Conservation (phyloP, 2,113 vertebrate genomes). For the Noturus placidus region DNA sequence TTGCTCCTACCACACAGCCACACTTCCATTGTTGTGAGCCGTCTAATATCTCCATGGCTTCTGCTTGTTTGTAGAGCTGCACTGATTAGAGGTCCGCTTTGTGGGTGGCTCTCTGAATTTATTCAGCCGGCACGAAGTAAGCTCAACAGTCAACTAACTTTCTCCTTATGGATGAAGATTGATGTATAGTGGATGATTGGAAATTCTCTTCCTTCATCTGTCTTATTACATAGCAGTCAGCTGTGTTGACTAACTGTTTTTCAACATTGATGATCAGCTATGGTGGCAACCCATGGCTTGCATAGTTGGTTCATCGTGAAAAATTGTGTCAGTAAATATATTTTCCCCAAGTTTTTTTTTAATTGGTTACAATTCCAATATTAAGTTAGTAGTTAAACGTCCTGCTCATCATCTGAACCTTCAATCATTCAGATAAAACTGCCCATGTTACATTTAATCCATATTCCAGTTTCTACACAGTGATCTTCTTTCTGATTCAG, state of each 20-base stretch:
- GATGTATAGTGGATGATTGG: slow-evolving; percentile 36
- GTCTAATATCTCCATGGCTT: slow-evolving; percentile 57
- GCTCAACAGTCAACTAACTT: slow-evolving; percentile 47
- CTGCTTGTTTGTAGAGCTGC: slow-evolving; percentile 56
- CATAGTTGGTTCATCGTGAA: neutral
- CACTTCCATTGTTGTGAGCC: slow-evolving; percentile 55
- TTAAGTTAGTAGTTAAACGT: neutral
- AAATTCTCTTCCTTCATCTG: slow-evolving; percentile 41
- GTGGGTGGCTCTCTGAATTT: slow-evolving; percentile 55
- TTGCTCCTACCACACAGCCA: slow-evolving; percentile 49
- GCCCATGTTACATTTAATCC: neutral
- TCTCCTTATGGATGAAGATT: slow-evolving; percentile 31
- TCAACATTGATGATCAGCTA: slow-evolving; percentile 7
- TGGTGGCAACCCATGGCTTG: neutral
- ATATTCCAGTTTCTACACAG: neutral
- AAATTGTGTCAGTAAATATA: too few relatives aligned
- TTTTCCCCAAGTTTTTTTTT: neutral
- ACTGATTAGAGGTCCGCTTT: slow-evolving; percentile 52
- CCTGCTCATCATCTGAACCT: neutral
- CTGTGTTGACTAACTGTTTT: slow-evolving; percentile 46
- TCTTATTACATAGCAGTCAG: slow-evolving; percentile 38
- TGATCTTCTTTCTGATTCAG: neutral
- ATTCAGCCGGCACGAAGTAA: slow-evolving; percentile 49
- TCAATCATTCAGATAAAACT: neutral
- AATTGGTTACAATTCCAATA: neutral